Base-by-base conservation (phyloP, 2,113 vertebrate species). In the Megaceryle maxima region DNA sequence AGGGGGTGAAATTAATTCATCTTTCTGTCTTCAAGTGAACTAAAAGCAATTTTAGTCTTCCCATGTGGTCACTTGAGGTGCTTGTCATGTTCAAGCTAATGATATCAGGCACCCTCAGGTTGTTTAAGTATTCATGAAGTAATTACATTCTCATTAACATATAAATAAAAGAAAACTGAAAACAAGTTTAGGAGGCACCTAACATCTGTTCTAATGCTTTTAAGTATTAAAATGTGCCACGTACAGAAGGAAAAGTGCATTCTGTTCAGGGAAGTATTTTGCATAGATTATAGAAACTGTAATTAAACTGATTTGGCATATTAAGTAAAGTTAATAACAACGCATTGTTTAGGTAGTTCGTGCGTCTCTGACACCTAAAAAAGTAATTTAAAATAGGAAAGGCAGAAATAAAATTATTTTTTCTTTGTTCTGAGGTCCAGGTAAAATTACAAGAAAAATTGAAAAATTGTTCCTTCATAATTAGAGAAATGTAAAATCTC, bases 81-180 rank as follows among this genome's bases (percentile, higher is more conserved):
- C 97, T 98, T 98, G 98, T 98, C 98, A 98, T 98, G 98, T 98
- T 98, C 97, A 96, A 97, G 97, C 96, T 98, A 98, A 98, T 98
- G 98, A 98, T 98, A 98, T 98, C 98, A 98, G 98, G 97, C 97
- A 98, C 97, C 97, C 98, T 98, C 97, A 98, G 98, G 98, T 98
- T 98, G 98, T 98, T 98, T 98, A 98, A 98, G 98, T 98, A 98
- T 98, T 98, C 98, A 98, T 98, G 96, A 98, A 98, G 98, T 98
- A 98, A 99, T 98, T 98, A 99, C 98, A 98, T 98, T 98, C 98
- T 98, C 98, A 99, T 99, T 99, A 98, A 98, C 98, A 98, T 98
- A 98, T 98, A 98, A 98, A 98, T 98, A 98, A 98, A 98, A 98
- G 98, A 98, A 98, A 98, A 98, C 97, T 92, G 97, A 97, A 98